Conservation (phyloP, 1,140 invertebrate genomes). For the Chrysopa pallens region DNA sequence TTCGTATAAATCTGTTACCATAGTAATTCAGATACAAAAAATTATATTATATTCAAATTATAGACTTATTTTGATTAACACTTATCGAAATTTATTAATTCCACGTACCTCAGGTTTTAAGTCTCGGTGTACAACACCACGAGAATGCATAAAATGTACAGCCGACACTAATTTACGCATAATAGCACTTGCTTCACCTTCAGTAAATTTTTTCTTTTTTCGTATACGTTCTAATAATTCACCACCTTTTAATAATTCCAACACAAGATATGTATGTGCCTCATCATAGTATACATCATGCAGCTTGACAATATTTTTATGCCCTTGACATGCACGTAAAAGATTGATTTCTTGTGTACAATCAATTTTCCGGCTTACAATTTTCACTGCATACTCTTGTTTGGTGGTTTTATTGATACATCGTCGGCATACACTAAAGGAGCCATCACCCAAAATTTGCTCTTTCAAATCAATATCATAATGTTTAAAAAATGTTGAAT, state of each 20-base stretch:
- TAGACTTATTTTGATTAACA: too few relatives aligned
- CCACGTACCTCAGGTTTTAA: conserved; percentile 58
- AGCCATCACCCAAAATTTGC: conserved; percentile 66
- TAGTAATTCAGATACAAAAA: too few relatives aligned
- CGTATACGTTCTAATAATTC: conserved; percentile 61
- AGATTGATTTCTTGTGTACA: conserved; percentile 59
- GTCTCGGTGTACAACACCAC: conserved; percentile 72
- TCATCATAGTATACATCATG: conserved; percentile 67
- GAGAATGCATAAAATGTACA: conserved; percentile 62
- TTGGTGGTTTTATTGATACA: conserved; percentile 57
- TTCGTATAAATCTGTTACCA: too few relatives aligned
- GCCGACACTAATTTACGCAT: conserved; percentile 65
- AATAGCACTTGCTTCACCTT: conserved; percentile 45
- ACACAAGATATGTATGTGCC: conserved; percentile 67
- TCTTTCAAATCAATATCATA: conserved; percentile 57
- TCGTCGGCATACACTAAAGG: conserved; percentile 72
- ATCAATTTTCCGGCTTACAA: conserved; percentile 62
- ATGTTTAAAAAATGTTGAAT: conserved; percentile 70
- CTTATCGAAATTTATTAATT: too few relatives aligned
- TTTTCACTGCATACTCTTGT: conserved; percentile 77
- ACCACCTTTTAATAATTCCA: conserved; percentile 71
- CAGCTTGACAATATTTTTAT: conserved; percentile 74
- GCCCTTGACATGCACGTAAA: conserved; percentile 64
- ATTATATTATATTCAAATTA: too few relatives aligned
- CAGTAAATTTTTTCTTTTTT: conserved; percentile 43